A percentile compares a stretch with the other conserved stretches of the same genome.
Conservation (phyloP, 2,113 vertebrate genomes). For the Chiloscyllium plagiosum region DNA sequence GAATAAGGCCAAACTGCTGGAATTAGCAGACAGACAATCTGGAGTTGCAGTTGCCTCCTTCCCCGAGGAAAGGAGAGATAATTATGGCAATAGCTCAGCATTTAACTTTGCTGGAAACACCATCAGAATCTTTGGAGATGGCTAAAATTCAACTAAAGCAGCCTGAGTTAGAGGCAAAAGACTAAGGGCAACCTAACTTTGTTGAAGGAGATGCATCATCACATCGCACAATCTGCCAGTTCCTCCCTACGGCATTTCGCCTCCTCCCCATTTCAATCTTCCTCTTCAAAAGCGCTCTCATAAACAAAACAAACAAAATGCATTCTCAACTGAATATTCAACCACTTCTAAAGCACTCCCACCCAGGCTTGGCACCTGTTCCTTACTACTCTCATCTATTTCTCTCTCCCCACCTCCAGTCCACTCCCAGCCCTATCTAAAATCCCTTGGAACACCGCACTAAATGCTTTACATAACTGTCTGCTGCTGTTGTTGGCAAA, state of each 20-base stretch:
- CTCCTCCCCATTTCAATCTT: not conserved
- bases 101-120: too few species aligned
- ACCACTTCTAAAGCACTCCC: not conserved
- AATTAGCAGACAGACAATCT: too few species aligned
- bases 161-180: too few species aligned
- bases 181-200: too few species aligned
- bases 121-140: too few species aligned
- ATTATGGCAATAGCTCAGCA: too few species aligned
- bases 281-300: not conserved
- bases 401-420: not conserved
- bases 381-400: not conserved
- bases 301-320: not conserved
- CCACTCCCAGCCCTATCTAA: not conserved
- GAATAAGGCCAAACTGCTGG: too few species aligned
- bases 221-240: not conserved
- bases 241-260: not conserved
- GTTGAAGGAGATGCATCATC: too few species aligned
- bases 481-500: not conserved
- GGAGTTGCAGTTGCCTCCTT: too few species aligned
- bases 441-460: not conserved
- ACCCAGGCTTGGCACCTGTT: not conserved
- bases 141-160: too few species aligned
- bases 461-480: not conserved
- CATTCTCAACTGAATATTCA: not conserved
- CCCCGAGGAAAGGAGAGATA: too few species aligned